Evolutionary conservation across 2,113 vertebrate species (phyloP).

Genomic region (Engraulis encrasicolus): DNA sequence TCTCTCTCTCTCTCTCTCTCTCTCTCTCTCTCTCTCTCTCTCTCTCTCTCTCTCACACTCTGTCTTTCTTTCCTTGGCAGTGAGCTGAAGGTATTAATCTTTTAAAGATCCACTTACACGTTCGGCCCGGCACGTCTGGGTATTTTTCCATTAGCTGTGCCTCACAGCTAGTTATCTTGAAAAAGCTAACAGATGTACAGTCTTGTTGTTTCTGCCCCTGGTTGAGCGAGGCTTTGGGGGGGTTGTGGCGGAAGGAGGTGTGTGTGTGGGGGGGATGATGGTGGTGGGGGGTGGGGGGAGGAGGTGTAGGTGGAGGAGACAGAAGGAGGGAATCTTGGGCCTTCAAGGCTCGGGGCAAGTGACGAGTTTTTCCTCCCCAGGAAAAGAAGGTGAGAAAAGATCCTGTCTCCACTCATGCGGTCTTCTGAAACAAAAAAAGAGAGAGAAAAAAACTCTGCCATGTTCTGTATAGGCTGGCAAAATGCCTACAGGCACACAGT

Average conservation of each 20-base stretch:
- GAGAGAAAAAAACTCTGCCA: neutral
- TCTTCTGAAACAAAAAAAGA: neutral
- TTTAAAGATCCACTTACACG: constrained; percentile 58
- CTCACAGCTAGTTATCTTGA: constrained; percentile 42
- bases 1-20: neutral
- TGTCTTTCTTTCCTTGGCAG: constrained; percentile 41
- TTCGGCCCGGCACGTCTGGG: constrained; percentile 19
- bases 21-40: neutral
- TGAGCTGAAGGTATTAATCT: constrained; percentile 64
- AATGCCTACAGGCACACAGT: neutral
- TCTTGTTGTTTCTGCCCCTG: constrained; percentile 8
- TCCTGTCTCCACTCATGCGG: neutral
- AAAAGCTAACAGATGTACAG: constrained; percentile 13
- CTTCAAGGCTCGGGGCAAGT: neutral
- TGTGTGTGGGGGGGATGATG: neutral
- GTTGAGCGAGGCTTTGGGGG: neutral
- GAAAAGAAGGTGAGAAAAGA: neutral
- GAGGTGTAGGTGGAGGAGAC: neutral
- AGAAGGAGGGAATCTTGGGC: neutral
- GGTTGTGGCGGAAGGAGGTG: neutral
- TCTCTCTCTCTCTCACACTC: neutral
- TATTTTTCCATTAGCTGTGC: constrained; percentile 56
- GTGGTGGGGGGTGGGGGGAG: neutral
- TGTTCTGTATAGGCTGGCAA: neutral
- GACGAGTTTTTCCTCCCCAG: neutral